Percentiles rank a stretch among this genome's conserved stretches.
These are phyloP conservation scores for Drosophila limbata DNA, from an alignment of 2,888 invertebrate species.

Conservation along the genomic window DNA sequence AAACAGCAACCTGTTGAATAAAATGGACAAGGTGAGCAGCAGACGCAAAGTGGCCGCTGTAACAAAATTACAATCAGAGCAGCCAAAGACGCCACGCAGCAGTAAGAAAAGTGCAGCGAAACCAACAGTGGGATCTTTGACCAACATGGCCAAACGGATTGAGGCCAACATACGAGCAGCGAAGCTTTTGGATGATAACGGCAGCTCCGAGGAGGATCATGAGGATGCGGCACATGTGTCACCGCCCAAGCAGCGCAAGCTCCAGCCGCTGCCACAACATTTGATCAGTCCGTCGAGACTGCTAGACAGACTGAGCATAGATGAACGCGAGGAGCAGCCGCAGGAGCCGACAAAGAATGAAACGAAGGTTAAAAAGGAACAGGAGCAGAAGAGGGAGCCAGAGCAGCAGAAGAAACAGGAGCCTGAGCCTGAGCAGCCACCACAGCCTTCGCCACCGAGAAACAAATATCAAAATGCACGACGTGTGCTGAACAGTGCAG, in stretches of 20 bases:
- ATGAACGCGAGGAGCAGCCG: conserved; percentile 58
- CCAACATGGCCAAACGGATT: conserved; percentile 26
- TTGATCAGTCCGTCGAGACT: conserved; percentile 83
- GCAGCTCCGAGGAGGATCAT: conserved; percentile 35
- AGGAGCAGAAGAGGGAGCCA: neutral
- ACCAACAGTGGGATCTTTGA: conserved; percentile 11
- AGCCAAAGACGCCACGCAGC: conserved; percentile 77
- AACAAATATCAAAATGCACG: conserved; percentile 85
- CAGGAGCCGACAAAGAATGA: conserved; percentile 46
- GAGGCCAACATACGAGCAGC: conserved; percentile 38
- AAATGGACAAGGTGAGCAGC: conserved; percentile 63
- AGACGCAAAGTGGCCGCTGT: conserved; percentile 39
- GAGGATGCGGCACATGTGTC: conserved; percentile 65
- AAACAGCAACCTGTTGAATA: conserved; percentile 78
- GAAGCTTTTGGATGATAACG: conserved; percentile 1
- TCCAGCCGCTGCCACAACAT: conserved; percentile 61
- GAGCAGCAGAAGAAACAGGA: conserved; percentile 30
- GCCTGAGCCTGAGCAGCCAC: neutral
- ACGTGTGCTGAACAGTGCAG: conserved; percentile 83
- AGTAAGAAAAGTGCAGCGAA: conserved; percentile 58
- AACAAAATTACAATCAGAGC: conserved; percentile 28
- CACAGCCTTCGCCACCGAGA: conserved; percentile 54
- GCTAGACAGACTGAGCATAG: conserved; percentile 83
- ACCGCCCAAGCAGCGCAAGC: conserved; percentile 82
- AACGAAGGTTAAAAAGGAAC: conserved; percentile 1